Evolutionary conservation across 2,888 invertebrate genomes (phyloP), one percentile per base, ranked within the genome.

Genomic region (Trichopria drosophilae): DNA sequence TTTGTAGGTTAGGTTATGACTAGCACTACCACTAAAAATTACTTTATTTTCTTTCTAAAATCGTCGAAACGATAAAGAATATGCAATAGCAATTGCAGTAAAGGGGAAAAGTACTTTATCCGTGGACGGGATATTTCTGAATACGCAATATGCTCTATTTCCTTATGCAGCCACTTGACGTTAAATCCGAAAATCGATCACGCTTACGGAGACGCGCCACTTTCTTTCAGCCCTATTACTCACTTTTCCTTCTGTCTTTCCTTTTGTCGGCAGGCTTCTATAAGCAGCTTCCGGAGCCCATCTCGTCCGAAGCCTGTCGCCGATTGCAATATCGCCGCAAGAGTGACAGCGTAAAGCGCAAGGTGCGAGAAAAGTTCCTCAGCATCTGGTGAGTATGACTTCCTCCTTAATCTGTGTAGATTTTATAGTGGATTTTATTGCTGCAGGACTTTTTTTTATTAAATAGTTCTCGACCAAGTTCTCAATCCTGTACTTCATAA

Each of bases 251-350:
- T 26, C 24, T n/a, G n/a, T n/a, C n/a, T n/a, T n/a, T n/a, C n/a
- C n/a, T n/a, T n/a, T 45, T 51, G 36, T 59, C 55, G 60, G 28
- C 76, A 83, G 83, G 82, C 65, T 83, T 82, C 73, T 80, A 82
- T 73, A 84, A 83, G 71, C 80, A 82, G 68, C 78, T 83, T 59
- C 81, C 82, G 43, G 81, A 81, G 63, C 81, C 82, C 20, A 73
- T 81, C 52, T 80, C 81, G 52, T 79, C 79, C 48, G 80, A 81
- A 62, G 79, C 80, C 56, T 80, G 80, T 64, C 76, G 79, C 45
- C 75, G 80, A 59, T 75, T 82, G 59, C 81, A 82, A 67, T 82
- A 82, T 69, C 76, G 82, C 51, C 75, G 83, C 53, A 81, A 81
- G 66, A 82, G 82, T 61, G 82, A 83, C 68, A 80, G 80, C 31